Evolutionary conservation across 2,888 invertebrate species (phyloP).

Genomic region (Drosophila mayaguana): DNA sequence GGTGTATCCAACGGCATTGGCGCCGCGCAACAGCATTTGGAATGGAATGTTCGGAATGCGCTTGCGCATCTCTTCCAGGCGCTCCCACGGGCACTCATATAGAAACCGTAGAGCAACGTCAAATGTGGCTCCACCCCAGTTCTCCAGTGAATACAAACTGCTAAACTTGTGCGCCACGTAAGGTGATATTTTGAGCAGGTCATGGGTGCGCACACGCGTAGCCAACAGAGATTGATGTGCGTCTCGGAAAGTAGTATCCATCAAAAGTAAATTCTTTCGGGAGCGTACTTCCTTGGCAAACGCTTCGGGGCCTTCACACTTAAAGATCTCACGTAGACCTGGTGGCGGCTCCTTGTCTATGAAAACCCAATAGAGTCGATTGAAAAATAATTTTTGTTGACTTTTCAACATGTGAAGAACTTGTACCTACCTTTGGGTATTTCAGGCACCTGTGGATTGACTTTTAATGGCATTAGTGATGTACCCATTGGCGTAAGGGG

Average conservation of each 20-base stretch:
- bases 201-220: constrained; percentile 96
- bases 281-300: constrained; percentile 97
- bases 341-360: constrained; percentile 88
- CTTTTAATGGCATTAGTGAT: constrained; percentile 92
- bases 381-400: not conserved
- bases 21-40: constrained; percentile 99
- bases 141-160: constrained; percentile 95
- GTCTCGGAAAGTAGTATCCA: constrained; percentile 99
- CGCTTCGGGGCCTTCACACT: constrained; percentile 95
- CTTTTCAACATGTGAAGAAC: not conserved
- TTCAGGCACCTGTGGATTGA: constrained; percentile 93
- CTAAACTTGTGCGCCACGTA: constrained; percentile 97
- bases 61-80: constrained; percentile 95
- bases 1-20: constrained; percentile 99
- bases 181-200: constrained; percentile 95
- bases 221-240: constrained; percentile 99
- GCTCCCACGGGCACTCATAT: constrained; percentile 99
- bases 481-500: constrained; percentile 98
- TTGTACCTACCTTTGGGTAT: not conserved
- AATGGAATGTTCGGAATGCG: constrained; percentile 99
- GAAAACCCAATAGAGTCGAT: not conserved
- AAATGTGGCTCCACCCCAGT: constrained; percentile 99
- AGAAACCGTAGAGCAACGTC: constrained; percentile 98
- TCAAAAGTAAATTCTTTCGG: constrained; percentile 94
- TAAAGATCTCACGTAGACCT: constrained; percentile 94